phyloP scores from a whole-genome alignment of 1,140 invertebrate species.

The Belonocnema kinseyi region DNA sequence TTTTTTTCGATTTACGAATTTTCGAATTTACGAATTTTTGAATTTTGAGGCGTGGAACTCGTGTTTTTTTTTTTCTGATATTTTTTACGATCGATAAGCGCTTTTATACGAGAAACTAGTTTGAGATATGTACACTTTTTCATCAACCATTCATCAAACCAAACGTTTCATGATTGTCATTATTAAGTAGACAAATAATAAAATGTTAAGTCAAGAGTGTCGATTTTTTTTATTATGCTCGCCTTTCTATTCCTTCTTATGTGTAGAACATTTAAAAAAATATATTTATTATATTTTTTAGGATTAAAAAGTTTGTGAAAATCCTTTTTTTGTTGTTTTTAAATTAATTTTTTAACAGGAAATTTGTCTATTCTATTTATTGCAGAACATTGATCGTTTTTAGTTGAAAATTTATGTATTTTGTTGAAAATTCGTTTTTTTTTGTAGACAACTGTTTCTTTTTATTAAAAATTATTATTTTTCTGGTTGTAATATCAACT shows the following conservation, averaged over 20 bases:
- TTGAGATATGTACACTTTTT: slow-evolving; percentile 34
- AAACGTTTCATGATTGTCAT: slow-evolving; percentile 40
- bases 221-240: neutral
- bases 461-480: too few species aligned
- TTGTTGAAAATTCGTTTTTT: too few species aligned
- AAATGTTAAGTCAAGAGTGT: slow-evolving; percentile 39
- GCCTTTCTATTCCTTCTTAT: neutral
- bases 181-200: slow-evolving; percentile 41
- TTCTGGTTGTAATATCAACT: too few species aligned
- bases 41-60: slow-evolving; percentile 35
- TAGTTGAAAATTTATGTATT: too few species aligned
- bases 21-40: neutral
- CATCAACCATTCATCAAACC: slow-evolving; percentile 38
- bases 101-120: slow-evolving; percentile 45
- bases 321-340: too few species aligned
- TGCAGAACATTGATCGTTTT: too few species aligned
- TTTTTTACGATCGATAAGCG: slow-evolving; percentile 41
- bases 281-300: too few species aligned
- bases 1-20: slow-evolving; percentile 18
- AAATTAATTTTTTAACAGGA: too few species aligned
- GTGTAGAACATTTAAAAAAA: neutral
- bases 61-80: slow-evolving; percentile 43
- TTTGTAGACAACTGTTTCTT: too few species aligned
- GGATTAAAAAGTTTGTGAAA: too few species aligned
- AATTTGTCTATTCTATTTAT: too few species aligned